Evolutionary conservation across 2,888 invertebrate species (phyloP), one percentile per base, ranked within the genome.

Genomic region (Marronus borbonicus): DNA sequence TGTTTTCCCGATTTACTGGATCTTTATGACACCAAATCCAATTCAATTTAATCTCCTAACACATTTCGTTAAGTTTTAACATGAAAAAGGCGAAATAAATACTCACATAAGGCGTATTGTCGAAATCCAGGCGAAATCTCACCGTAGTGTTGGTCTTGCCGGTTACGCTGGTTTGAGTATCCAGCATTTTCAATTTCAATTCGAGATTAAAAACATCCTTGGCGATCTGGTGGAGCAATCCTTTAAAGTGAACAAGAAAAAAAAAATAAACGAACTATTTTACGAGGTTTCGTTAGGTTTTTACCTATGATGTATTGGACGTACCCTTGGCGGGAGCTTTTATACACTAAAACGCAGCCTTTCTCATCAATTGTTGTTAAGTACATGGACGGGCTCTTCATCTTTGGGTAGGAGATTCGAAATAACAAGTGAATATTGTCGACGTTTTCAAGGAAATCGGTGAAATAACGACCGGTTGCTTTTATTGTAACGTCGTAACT

Each of bases 361-460:
- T 94, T 92, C 58, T 92, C 91, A 85, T 97, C 97, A 82, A 96
- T 94, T 78, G 94, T 92, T 0, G 95, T 95, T 81, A 97, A 92
- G 87, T 96, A 96, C 94, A 98, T 97, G 68, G 96, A 96, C 0
- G 98, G 98, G 80, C 96, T 96, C 85, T 95, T 95, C 96, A 98
- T 96, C 88, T 95, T 95, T 0, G 97, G 97, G 88, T 97, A 98
- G 5, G 97, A 96, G 87, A 97, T 96, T 78, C 96, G 91, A 93
- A 97, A 97, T 84, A 96, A 95, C 83, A 96, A 93, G 87, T 97
- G 97, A 80, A 98, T 94, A 86, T 96, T 97, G 88, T 98, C 97
- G 76, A 97, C 96, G 12, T 95, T 97, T 86, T 96, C 94, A 77
- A 97, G 91, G 86, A 97, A 97, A 83, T 97, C 97, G 84, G 96